A percentile compares a stretch with the other conserved stretches of the same genome.
These are phyloP conservation scores for Bactericera cockerelli DNA, from an alignment of 1,140 invertebrate species.

Conservation along the genomic window DNA sequence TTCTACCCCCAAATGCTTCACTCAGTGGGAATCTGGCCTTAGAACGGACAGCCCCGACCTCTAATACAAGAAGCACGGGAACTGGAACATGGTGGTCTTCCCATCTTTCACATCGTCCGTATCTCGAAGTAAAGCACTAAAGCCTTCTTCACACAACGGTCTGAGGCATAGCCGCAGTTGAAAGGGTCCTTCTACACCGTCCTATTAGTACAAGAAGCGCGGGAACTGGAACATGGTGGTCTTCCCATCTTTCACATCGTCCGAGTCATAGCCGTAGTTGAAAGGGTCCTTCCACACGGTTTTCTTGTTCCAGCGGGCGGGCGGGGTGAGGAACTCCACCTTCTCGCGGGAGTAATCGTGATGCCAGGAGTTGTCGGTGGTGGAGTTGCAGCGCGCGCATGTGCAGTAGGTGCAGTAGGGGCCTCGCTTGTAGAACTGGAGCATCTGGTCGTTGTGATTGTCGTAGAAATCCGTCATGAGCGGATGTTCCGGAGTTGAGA, in stretches of 20 bases:
- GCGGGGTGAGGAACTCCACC: not conserved
- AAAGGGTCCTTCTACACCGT: not conserved
- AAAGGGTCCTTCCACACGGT: not conserved
- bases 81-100: not conserved
- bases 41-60: no score
- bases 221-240: conserved; percentile 2
- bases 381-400: not conserved
- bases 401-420: not conserved
- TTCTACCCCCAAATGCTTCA: no score
- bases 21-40: no score
- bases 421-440: not conserved
- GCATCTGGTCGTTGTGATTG: not conserved
- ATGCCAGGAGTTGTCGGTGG: not conserved
- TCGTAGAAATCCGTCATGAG: not conserved
- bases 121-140: no score
- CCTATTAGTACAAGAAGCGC: not conserved
- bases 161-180: not conserved
- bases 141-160: no score
- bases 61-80: not conserved
- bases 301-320: not conserved
- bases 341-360: not conserved
- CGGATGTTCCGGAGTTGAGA: not conserved
- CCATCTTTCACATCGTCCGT: not conserved
- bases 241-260: not conserved
- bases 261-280: not conserved